Percentiles rank a stretch among this genome's conserved stretches.
Evolutionary conservation across 2,113 vertebrate species (phyloP).

Genomic region (Trichechus manatus): DNA sequence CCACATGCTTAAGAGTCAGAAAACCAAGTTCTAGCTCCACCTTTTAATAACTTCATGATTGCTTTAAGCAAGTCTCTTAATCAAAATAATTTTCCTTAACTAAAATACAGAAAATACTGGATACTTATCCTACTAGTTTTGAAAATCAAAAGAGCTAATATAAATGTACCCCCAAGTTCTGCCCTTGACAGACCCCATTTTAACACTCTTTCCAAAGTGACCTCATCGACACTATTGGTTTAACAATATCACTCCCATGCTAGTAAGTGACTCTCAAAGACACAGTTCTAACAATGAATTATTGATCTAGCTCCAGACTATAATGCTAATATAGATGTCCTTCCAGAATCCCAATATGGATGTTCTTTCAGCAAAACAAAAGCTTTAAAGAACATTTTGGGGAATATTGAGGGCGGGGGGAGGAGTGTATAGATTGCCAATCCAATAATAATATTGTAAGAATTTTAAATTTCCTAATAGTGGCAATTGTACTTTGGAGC

Average conservation of each 20-base stretch:
- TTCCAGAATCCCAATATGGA: background rate
- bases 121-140: background rate
- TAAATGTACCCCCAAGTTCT: background rate
- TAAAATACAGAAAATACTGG: slow-evolving; percentile 13
- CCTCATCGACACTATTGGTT: background rate
- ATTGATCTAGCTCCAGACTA: background rate
- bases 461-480: background rate
- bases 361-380: slow-evolving; percentile 2
- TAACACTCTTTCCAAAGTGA: background rate
- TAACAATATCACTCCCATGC: background rate
- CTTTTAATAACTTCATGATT: background rate
- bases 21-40: background rate
- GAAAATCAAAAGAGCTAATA: background rate
- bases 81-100: background rate
- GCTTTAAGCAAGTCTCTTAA: background rate
- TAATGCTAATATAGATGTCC: background rate
- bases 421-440: background rate
- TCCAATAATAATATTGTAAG: background rate
- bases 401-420: background rate
- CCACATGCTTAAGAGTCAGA: background rate
- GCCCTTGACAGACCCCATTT: background rate
- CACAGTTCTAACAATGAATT: background rate
- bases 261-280: background rate
- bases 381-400: background rate
- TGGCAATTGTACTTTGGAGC: background rate